Evolutionary conservation across 2,797 vertebrate genomes (phyloP), one percentile per base, ranked within the genome.

Genomic region (Pampus argenteus): DNA sequence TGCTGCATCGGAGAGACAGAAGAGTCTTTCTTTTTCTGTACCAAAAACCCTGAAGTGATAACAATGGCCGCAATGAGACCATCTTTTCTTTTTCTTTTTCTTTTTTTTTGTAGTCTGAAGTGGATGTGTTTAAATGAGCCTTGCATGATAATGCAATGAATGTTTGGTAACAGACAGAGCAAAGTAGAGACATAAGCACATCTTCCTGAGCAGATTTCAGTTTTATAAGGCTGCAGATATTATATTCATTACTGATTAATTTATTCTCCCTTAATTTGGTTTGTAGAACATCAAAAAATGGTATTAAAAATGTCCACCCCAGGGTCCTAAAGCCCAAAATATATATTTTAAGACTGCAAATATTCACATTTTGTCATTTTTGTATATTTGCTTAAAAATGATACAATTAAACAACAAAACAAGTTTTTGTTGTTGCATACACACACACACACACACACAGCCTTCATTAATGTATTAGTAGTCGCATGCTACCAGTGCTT

Each of bases 91-190:
- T 22, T 62, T 29, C 44, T 64, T 70, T 36, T 36, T 11, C 13
- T 13, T 22, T 62, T 49, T 29, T 58, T 75, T 36, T 78, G 56
- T 84, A 76, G 64, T 89, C 82, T 79, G 60, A 42, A 75, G 31
- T 42, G 42, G 56, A 71, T 58, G 47, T 29, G 55, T 67, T 74
- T 84, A 36, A 62, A 48, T 47, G 55, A 66, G 36, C 67, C 82
- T 82, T 66, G 36, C 50, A 29, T 34, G 71, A 22, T 48, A 71
- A 28, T 50, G 26, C 55, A 79, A 74, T 91, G 74, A 82, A 87
- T 81, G 75, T 90, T 86, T 67, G 59, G 86, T 80, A 74, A 65
- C 61, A 38, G 69, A 71, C 66, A 52, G 60, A 59, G 51, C 14
- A 48, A 63, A 72, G 60, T 20, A 62, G 49, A 40, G 68, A 64